Conservation (phyloP, 1,140 invertebrate genomes). For the Saccostrea glomerata region DNA sequence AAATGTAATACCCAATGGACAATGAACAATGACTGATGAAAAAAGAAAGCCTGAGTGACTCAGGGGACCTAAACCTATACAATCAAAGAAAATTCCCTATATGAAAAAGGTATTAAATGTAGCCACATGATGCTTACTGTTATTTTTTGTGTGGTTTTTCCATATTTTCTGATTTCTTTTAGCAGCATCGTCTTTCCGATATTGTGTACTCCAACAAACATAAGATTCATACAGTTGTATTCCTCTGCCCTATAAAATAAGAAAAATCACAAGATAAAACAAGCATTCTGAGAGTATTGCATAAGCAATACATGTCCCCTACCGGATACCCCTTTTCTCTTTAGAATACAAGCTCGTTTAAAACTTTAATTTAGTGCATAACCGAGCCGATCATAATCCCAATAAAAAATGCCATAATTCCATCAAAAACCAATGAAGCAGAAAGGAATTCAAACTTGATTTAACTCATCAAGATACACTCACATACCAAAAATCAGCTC, state of each 20-base stretch:
- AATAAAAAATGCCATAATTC: too few relatives aligned
- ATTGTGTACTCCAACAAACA: constrained; percentile 97
- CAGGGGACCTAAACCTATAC: background rate
- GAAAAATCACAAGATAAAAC: constrained; percentile 4
- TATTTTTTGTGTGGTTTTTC: constrained; percentile 77
- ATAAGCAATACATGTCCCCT: background rate
- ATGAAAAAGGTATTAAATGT: background rate
- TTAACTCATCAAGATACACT: too few relatives aligned
- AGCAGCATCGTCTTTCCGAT: constrained; percentile 96
- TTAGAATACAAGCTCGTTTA: too few relatives aligned
- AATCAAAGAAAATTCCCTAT: background rate
- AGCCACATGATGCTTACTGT: constrained; percentile 51
- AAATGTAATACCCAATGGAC: too few relatives aligned
- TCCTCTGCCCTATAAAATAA: constrained; percentile 87
- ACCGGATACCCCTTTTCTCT: too few relatives aligned
- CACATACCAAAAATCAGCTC: too few relatives aligned
- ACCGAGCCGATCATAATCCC: too few relatives aligned
- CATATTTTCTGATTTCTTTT: constrained; percentile 92
- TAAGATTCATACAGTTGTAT: constrained; percentile 97
- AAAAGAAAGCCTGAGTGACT: too few relatives aligned
- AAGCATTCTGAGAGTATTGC: background rate
- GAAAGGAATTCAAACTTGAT: too few relatives aligned
- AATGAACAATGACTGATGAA: too few relatives aligned
- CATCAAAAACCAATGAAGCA: too few relatives aligned
- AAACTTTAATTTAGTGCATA: too few relatives aligned